These are phyloP conservation scores for Eumacrocentrus americanus DNA, from an alignment of 2,888 invertebrate genomes.

Conservation along the genomic window DNA sequence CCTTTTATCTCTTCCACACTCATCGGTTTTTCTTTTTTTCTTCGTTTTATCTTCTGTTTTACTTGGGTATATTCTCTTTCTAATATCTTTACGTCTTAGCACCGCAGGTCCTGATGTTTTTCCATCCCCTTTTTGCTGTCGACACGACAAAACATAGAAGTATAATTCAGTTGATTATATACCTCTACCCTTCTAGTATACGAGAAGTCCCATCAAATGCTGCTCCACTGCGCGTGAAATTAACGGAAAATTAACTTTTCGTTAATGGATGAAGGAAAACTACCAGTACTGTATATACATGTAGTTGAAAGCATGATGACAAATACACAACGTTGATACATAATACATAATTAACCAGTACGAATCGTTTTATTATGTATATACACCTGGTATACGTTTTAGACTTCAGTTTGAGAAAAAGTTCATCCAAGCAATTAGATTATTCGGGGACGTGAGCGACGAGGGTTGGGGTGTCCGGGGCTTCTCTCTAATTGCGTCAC, in stretches of 20 bases:
- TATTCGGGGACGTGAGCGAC: conserved; percentile 9
- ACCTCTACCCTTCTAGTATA: conserved; percentile 7
- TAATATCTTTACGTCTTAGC: conserved; percentile 13
- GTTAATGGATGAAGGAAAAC: neutral
- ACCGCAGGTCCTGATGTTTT: neutral
- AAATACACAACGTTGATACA: neutral
- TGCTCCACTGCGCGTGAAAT: conserved; percentile 14
- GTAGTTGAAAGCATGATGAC: too few relatives aligned
- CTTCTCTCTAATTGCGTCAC: conserved; percentile 27
- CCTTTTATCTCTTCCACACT: conserved; percentile 33
- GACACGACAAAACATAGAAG: conserved; percentile 17
- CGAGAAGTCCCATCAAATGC: conserved; percentile 12
- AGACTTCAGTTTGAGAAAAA: conserved; percentile 1
- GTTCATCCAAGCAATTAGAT: conserved; percentile 22
- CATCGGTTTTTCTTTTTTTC: conserved; percentile 10
- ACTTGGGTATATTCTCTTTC: neutral
- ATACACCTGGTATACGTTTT: conserved; percentile 8
- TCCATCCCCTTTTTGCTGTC: too few relatives aligned
- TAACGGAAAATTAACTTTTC: conserved; percentile 16
- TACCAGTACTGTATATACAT: too few relatives aligned
- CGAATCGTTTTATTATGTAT: conserved; percentile 10
- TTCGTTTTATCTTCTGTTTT: conserved; percentile 6
- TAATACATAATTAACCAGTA: conserved; percentile 3
- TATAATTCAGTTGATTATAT: neutral
- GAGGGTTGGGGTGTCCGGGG: neutral